phyloP scores from a whole-genome alignment of 2,888 invertebrate species.

The Chromoteleia sp. region DNA sequence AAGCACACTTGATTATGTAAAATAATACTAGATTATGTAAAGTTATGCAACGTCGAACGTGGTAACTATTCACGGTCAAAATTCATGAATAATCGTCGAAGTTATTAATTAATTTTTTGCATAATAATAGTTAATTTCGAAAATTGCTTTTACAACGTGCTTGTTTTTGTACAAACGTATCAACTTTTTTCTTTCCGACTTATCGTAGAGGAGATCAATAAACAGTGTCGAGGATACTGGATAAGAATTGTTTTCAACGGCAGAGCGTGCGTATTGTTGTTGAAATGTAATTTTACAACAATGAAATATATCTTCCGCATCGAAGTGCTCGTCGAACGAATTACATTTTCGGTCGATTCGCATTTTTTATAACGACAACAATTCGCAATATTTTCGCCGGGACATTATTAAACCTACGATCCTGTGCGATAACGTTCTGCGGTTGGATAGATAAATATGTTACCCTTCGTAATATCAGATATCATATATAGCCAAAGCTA shows the following conservation, averaged over 20 bases:
- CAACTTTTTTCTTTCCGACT: not conserved
- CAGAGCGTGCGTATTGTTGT: too few species aligned
- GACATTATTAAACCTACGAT: slow-evolving; percentile 47
- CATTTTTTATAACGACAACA: slow-evolving; percentile 14
- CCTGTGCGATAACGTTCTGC: slow-evolving; percentile 31
- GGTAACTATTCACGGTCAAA: slow-evolving; percentile 50
- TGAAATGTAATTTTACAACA: not conserved
- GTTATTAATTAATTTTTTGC: slow-evolving; percentile 38
- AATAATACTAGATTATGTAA: slow-evolving; percentile 50
- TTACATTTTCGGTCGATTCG: slow-evolving; percentile 5
- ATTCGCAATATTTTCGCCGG: slow-evolving; percentile 34
- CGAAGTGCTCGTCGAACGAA: slow-evolving; percentile 1
- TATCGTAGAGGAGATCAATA: too few species aligned
- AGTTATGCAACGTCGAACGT: slow-evolving; percentile 32
- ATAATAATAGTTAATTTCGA: slow-evolving; percentile 6
- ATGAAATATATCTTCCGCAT: not conserved
- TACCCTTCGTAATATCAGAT: slow-evolving; percentile 42
- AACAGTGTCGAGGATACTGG: too few species aligned
- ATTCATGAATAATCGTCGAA: slow-evolving; percentile 45
- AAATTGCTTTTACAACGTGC: slow-evolving; percentile 27
- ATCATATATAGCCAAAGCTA: slow-evolving; percentile 49
- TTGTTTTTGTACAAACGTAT: not conserved
- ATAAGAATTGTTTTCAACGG: too few species aligned
- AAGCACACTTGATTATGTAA: slow-evolving; percentile 54
- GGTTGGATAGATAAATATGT: slow-evolving; percentile 59